Conservation (phyloP, 23 tunicate species). For the Halocynthia roretzi region DNA sequence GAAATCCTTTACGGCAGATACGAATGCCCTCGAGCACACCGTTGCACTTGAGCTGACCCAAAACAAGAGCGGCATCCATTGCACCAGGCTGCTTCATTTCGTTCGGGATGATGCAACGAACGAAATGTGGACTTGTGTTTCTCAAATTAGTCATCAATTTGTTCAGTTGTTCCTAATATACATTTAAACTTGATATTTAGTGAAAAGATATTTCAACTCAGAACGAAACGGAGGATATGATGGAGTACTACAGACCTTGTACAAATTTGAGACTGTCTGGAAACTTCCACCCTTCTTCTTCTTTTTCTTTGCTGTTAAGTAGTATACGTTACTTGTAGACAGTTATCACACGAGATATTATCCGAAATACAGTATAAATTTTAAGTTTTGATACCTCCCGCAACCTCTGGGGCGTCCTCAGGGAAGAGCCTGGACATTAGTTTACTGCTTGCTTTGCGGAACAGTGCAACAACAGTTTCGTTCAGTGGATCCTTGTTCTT, state of each 20-base stretch:
- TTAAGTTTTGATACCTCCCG: background rate
- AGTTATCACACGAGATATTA: background rate
- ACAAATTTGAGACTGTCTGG: constrained; percentile 97
- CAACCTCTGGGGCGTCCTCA: constrained; percentile 30
- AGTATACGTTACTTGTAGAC: background rate
- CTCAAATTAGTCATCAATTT: constrained; percentile 95
- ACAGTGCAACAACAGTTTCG: constrained; percentile 67
- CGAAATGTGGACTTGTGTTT: constrained; percentile 95
- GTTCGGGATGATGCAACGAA: constrained; percentile 96
- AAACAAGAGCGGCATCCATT: constrained; percentile 82
- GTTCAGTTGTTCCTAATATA: constrained; percentile 68
- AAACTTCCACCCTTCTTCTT: constrained; percentile 91
- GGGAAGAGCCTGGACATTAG: constrained; percentile 70
- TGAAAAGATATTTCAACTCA: background rate
- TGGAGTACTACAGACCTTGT: constrained; percentile 29
- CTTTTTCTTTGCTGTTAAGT: constrained; percentile 42
- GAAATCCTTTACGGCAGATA: constrained; percentile 97
- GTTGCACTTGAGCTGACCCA: constrained; percentile 87
- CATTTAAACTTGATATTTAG: too few species aligned
- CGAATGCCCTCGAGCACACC: constrained; percentile 97
- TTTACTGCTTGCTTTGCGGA: constrained; percentile 83
- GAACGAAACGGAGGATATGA: too few species aligned
- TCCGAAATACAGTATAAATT: background rate
- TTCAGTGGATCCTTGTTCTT: constrained; percentile 99
- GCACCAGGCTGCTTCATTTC: constrained; percentile 82